A percentile compares a stretch with the other conserved stretches of the same genome.
Evolutionary conservation across 2,113 vertebrate species (phyloP).

Genomic region (Catagonus wagneri): DNA sequence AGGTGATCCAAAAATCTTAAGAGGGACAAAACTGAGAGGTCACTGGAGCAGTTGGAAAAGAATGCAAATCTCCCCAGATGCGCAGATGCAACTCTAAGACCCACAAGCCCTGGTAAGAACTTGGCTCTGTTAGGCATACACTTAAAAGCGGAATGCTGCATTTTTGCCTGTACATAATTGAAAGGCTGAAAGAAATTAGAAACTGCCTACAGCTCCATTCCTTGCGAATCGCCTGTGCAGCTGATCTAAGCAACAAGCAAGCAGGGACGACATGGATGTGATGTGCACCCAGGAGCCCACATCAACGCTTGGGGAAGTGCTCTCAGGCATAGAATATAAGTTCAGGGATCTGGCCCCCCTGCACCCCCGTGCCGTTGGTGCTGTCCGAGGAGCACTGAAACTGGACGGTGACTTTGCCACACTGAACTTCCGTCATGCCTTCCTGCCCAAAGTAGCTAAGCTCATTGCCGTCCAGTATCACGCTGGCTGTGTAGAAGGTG

Average conservation of each 20-base stretch:
- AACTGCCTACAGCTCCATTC: slow-evolving; percentile 77
- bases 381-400: slow-evolving; percentile 99
- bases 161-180: slow-evolving; percentile 80
- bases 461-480: slow-evolving; percentile 96
- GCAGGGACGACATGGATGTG: slow-evolving; percentile 73
- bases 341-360: slow-evolving; percentile 98
- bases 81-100: slow-evolving; percentile 66
- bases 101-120: slow-evolving; percentile 78
- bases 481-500: slow-evolving; percentile 98
- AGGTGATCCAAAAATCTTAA: slow-evolving; percentile 62
- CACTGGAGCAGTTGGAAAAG: slow-evolving; percentile 37
- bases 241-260: slow-evolving; percentile 81
- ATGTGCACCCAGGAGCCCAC: slow-evolving; percentile 62
- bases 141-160: slow-evolving; percentile 82
- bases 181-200: slow-evolving; percentile 81
- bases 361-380: slow-evolving; percentile 98
- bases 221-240: slow-evolving; percentile 81
- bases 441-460: slow-evolving; percentile 99
- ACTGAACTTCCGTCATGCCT: slow-evolving; percentile 99
- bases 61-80: slow-evolving; percentile 54
- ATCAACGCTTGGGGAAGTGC: slow-evolving; percentile 26
- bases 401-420: slow-evolving; percentile 98
- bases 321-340: slow-evolving; percentile 98
- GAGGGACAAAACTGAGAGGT: slow-evolving; percentile 53
- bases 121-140: slow-evolving; percentile 77